Percentiles rank a stretch among this genome's conserved stretches.
phyloP scores from a whole-genome alignment of 2,113 vertebrate genomes.

The Oryzias javanicus region DNA sequence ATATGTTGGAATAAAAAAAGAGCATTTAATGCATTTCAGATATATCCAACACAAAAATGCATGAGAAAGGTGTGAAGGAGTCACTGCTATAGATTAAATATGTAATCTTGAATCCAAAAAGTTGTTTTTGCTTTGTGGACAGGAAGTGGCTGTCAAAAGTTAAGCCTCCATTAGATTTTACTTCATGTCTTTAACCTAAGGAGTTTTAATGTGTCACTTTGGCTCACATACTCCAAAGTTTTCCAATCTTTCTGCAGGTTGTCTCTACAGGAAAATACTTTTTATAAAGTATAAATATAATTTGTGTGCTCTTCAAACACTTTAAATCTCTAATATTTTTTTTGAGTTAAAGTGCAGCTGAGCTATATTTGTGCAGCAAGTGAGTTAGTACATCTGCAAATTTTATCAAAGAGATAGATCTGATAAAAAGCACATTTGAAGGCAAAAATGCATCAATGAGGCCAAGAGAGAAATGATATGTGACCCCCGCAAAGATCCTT shows the following conservation, averaged over 20 bases:
- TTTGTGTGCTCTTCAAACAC: too few species aligned
- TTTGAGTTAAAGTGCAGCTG: not conserved
- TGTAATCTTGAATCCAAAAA: conserved; percentile 21
- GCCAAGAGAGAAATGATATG: conserved; percentile 32
- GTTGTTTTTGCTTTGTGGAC: conserved; percentile 1
- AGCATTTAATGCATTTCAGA: conserved; percentile 1
- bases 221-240: not conserved
- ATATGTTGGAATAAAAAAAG: conserved; percentile 1
- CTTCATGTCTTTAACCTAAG: conserved; percentile 1
- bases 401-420: conserved; percentile 27
- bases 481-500: conserved; percentile 37
- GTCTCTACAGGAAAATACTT: too few species aligned
- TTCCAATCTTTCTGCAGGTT: not conserved
- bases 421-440: conserved; percentile 22
- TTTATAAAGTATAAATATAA: too few species aligned
- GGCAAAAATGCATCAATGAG: conserved; percentile 12
- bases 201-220: not conserved
- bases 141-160: conserved; percentile 25
- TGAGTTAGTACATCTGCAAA: conserved; percentile 15
- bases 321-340: too few species aligned
- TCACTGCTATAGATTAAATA: conserved; percentile 4
- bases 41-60: conserved; percentile 23
- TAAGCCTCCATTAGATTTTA: conserved; percentile 15
- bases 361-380: not conserved
- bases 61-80: conserved; percentile 21